phyloP scores from a whole-genome alignment of 2,888 invertebrate species.

The Gryllus longicercus region DNA sequence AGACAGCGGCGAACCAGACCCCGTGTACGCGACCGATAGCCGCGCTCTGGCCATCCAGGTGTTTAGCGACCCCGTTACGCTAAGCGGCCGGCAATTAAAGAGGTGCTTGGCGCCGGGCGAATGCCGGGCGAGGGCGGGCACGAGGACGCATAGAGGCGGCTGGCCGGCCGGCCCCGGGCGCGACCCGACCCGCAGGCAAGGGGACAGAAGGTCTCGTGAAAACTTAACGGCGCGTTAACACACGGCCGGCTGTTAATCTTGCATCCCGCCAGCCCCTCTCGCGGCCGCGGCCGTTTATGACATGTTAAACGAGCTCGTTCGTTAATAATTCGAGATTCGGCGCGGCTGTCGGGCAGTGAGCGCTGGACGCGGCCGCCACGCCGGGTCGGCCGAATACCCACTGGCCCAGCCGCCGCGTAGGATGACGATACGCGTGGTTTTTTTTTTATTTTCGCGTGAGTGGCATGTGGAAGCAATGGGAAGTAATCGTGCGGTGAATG shows the following conservation, averaged over 20 bases:
- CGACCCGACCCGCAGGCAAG: neutral
- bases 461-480: no score
- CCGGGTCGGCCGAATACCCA: neutral
- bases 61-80: neutral
- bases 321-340: neutral
- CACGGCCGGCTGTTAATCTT: neutral
- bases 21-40: no score
- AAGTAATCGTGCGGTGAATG: no score
- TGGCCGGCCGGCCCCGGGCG: neutral
- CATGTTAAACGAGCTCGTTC: neutral
- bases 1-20: no score
- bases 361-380: no score
- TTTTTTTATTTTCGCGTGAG: no score
- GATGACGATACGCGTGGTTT: no score
- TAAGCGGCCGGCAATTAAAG: neutral
- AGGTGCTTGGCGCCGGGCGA: neutral
- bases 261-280: neutral
- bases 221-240: slow-evolving; percentile 17
- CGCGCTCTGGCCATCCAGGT: neutral
- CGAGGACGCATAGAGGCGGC: neutral
- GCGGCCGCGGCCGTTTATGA: neutral
- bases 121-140: neutral
- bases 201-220: neutral
- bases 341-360: neutral
- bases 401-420: neutral